phyloP scores from a whole-genome alignment of 2,888 invertebrate species.

The Fragum whitleyi region DNA sequence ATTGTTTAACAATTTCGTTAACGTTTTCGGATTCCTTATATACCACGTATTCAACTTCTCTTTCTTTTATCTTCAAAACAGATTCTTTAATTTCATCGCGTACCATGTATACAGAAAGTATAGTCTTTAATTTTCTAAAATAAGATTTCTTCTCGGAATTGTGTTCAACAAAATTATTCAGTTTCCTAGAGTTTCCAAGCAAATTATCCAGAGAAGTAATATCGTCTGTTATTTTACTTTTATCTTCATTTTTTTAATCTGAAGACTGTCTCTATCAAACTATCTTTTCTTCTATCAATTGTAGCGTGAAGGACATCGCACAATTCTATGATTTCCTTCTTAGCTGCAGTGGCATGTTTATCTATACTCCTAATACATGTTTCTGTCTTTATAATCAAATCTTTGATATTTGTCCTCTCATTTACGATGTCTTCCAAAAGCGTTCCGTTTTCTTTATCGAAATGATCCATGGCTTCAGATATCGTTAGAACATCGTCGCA shows the following conservation, averaged over 20 bases:
- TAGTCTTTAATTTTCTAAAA: conserved; percentile 19
- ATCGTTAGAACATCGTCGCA: conserved; percentile 45
- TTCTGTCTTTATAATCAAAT: conserved; percentile 6
- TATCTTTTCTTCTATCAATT: conserved; percentile 30
- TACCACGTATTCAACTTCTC: not conserved
- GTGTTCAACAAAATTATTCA: conserved; percentile 24
- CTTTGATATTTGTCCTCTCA: conserved; percentile 10
- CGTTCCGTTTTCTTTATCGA: conserved; percentile 26
- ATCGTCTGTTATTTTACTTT: not conserved
- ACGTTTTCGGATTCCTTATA: conserved; percentile 27
- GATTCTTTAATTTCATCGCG: conserved; percentile 30
- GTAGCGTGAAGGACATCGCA: conserved; percentile 19
- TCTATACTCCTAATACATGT: not conserved
- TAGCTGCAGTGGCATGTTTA: conserved; percentile 4
- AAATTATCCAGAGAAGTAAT: conserved; percentile 18
- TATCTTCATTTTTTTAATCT: not conserved
- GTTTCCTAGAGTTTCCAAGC: conserved; percentile 6
- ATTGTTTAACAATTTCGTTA: conserved; percentile 30
- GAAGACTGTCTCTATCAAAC: conserved; percentile 9
- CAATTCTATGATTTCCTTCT: conserved; percentile 16
- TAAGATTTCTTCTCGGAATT: conserved; percentile 20
- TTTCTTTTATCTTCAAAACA: conserved; percentile 10
- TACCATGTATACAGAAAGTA: conserved; percentile 27
- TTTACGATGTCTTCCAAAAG: conserved; percentile 35
- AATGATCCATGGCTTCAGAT: conserved; percentile 39